Percentiles rank a stretch among this genome's conserved stretches.
Evolutionary conservation across 2,797 vertebrate genomes (phyloP).

Genomic region (Kryptolebias ocellatus): DNA sequence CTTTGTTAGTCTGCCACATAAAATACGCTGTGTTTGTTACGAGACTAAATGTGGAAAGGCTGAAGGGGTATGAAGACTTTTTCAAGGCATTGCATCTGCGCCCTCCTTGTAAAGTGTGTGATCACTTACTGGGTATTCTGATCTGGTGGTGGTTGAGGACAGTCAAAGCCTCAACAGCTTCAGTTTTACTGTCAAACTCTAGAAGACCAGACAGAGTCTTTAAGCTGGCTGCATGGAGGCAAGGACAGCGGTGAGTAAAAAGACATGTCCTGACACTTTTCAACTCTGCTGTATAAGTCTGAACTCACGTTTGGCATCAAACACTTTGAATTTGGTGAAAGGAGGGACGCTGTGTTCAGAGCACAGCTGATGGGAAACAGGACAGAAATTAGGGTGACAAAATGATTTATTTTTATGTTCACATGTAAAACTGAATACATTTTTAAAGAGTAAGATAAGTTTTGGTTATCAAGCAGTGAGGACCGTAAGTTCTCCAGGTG

Average conservation of each 20-base stretch:
- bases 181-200: conserved; percentile 92
- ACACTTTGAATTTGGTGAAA: conserved; percentile 94
- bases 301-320: conserved; percentile 94
- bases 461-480: too few relatives aligned
- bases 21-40: too few relatives aligned
- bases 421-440: background rate
- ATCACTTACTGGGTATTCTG: conserved; percentile 88
- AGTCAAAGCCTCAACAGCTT: conserved; percentile 92
- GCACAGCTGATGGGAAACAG: conserved; percentile 83
- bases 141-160: conserved; percentile 97
- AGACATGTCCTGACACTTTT: too few relatives aligned
- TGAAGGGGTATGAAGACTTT: too few relatives aligned
- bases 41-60: too few relatives aligned
- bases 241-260: too few relatives aligned
- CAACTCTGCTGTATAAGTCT: background rate
- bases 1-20: too few relatives aligned
- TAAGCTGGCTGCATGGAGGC: conserved; percentile 82
- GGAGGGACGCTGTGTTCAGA: conserved; percentile 89
- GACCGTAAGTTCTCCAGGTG: background rate
- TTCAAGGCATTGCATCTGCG: too few relatives aligned
- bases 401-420: background rate
- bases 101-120: background rate
- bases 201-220: conserved; percentile 93
- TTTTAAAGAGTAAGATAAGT: too few relatives aligned
- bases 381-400: background rate